Percentiles rank a stretch among this genome's conserved stretches.
Evolutionary conservation across 2,888 invertebrate species (phyloP).

Genomic region (Dascillus cervinus): DNA sequence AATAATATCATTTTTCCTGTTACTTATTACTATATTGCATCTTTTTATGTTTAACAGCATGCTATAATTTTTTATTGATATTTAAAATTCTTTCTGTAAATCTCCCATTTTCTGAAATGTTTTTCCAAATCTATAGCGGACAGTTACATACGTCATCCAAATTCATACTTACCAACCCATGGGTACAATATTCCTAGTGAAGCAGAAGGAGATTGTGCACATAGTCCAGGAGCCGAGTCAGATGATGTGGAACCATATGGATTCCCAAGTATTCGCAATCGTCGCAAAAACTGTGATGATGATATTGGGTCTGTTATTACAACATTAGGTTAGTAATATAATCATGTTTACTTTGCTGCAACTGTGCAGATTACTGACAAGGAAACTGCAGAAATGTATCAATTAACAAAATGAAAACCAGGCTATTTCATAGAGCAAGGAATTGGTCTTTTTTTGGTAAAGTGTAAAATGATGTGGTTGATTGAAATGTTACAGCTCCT

Average conservation of each 20-base stretch:
- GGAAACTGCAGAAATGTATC: too few species aligned
- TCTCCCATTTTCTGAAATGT: too few species aligned
- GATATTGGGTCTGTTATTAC: constrained; percentile 63
- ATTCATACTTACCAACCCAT: constrained; percentile 67
- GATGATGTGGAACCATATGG: constrained; percentile 47
- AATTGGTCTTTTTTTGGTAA: too few species aligned
- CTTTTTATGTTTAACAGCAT: constrained; percentile 1
- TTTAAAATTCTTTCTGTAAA: too few species aligned
- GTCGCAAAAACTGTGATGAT: constrained; percentile 47
- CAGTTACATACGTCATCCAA: constrained; percentile 74
- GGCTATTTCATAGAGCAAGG: too few species aligned
- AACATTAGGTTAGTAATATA: constrained; percentile 48
- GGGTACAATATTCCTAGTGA: constrained; percentile 60
- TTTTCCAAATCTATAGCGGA: constrained; percentile 38
- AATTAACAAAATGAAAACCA: too few species aligned
- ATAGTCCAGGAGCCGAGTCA: constrained; percentile 40
- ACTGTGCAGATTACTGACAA: too few species aligned
- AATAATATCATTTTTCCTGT: not conserved
- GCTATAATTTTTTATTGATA: too few species aligned
- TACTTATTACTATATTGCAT: not conserved
- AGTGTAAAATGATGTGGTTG: too few species aligned
- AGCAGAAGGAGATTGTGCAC: constrained; percentile 50
- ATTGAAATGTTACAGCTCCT: too few species aligned
- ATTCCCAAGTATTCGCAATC: constrained; percentile 43
- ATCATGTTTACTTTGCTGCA: too few species aligned